A percentile compares a stretch with the other conserved stretches of the same genome.
These are phyloP conservation scores for Setophaga petechia DNA, from an alignment of 2,113 vertebrate species.

Conservation along the genomic window DNA sequence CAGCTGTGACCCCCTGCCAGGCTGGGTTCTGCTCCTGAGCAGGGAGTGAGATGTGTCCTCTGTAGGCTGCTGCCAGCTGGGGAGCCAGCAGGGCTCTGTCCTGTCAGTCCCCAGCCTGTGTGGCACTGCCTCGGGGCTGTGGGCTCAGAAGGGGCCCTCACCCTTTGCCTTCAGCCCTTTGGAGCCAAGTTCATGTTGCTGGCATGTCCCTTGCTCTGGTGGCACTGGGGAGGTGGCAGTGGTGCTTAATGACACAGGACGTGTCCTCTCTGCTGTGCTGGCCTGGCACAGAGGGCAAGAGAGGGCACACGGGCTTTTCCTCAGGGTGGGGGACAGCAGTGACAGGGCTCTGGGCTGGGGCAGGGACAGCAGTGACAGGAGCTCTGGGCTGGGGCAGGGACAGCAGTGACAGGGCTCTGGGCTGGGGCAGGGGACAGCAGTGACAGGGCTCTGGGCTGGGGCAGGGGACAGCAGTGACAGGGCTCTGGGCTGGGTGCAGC, in stretches of 20 bases:
- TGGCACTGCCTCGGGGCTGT: fast-evolving
- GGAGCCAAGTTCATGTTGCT: fast-evolving
- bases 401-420: no score
- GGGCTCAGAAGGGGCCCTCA: neutral
- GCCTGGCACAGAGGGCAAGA: neutral
- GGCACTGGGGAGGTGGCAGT: neutral
- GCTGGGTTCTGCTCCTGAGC: neutral
- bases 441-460: neutral
- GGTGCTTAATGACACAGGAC: neutral
- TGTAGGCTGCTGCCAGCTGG: neutral
- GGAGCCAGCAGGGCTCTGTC: neutral
- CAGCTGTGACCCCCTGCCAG: neutral
- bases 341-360: neutral
- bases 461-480: no score
- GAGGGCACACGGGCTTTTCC: neutral
- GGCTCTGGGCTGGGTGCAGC: neutral
- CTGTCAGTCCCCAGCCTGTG: neutral
- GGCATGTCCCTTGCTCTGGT: neutral
- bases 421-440: neutral
- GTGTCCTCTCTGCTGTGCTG: neutral
- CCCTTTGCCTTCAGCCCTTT: neutral
- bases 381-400: neutral
- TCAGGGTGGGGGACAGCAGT: fast-evolving
- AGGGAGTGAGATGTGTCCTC: fast-evolving
- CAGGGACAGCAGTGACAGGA: no score